These are phyloP conservation scores for Dreissena polymorpha DNA, from an alignment of 1,140 invertebrate genomes.

Conservation along the genomic window DNA sequence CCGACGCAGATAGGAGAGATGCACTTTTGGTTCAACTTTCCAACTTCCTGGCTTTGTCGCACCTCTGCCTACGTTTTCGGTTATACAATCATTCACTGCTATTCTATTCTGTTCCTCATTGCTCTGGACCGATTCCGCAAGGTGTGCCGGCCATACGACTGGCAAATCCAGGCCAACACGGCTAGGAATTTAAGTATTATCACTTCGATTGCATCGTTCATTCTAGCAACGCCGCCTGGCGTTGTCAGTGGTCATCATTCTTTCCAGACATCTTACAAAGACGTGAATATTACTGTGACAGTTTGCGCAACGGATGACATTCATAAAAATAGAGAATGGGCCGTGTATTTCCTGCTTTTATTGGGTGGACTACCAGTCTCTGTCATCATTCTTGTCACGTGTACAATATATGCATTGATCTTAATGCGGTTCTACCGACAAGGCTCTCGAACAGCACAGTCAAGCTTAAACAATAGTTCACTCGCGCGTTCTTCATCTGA, in stretches of 20 bases:
- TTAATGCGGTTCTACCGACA: slow-evolving; percentile 31
- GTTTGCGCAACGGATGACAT: slow-evolving; percentile 48
- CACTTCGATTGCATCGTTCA: slow-evolving; percentile 15
- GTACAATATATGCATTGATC: slow-evolving; percentile 35
- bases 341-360: slow-evolving; percentile 33
- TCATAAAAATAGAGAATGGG: slow-evolving; percentile 40
- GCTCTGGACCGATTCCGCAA: slow-evolving; percentile 46
- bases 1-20: slow-evolving; percentile 49
- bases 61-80: slow-evolving; percentile 46
- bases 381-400: slow-evolving; percentile 42
- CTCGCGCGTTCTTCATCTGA: background rate
- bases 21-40: slow-evolving; percentile 51
- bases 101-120: slow-evolving; percentile 33
- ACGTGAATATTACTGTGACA: slow-evolving; percentile 42
- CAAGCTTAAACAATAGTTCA: slow-evolving; percentile 22
- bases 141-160: slow-evolving; percentile 48
- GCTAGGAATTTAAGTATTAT: slow-evolving; percentile 38
- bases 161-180: slow-evolving; percentile 43
- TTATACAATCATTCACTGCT: slow-evolving; percentile 44
- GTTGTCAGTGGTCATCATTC: slow-evolving; percentile 44
- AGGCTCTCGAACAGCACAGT: slow-evolving; percentile 4
- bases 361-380: slow-evolving; percentile 45
- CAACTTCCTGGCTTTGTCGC: slow-evolving; percentile 47
- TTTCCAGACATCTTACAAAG: slow-evolving; percentile 46
- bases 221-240: slow-evolving; percentile 45